phyloP scores from a whole-genome alignment of 2,797 vertebrate genomes.

The Atherinosoma microstoma region DNA sequence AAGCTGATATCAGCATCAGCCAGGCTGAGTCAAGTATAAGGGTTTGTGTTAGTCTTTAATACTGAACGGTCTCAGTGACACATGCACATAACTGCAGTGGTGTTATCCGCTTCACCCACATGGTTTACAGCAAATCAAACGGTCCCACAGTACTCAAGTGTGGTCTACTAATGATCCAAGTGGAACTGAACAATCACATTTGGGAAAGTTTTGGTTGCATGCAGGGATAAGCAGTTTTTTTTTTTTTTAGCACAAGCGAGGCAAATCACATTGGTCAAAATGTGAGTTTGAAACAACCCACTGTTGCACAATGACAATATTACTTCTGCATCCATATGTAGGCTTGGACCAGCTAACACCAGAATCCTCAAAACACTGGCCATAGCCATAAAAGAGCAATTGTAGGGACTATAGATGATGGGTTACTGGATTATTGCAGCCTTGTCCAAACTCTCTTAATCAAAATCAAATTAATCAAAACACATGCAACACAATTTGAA shows the following conservation, averaged over 20 bases:
- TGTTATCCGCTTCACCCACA: neutral
- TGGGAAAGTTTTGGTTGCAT: neutral
- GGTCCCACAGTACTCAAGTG: neutral
- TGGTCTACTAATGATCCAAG: neutral
- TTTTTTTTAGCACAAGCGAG: neutral
- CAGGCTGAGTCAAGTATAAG: neutral
- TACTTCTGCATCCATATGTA: neutral
- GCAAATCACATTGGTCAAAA: neutral
- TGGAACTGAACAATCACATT: neutral
- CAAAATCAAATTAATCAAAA: neutral
- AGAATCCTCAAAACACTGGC: neutral
- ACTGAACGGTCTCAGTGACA: neutral
- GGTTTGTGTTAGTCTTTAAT: neutral
- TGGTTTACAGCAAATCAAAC: neutral
- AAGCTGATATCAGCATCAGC: constrained; percentile 3
- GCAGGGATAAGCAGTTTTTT: neutral
- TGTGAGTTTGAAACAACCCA: neutral
- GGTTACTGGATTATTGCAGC: neutral
- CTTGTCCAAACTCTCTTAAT: neutral
- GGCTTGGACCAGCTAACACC: too few species aligned
- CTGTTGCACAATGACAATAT: neutral
- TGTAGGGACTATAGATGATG: neutral
- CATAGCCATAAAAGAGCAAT: neutral
- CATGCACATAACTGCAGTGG: neutral
- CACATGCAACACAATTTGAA: neutral